Conservation (phyloP, 2,888 invertebrate genomes). For the Hirtodrosophila cameraria region DNA sequence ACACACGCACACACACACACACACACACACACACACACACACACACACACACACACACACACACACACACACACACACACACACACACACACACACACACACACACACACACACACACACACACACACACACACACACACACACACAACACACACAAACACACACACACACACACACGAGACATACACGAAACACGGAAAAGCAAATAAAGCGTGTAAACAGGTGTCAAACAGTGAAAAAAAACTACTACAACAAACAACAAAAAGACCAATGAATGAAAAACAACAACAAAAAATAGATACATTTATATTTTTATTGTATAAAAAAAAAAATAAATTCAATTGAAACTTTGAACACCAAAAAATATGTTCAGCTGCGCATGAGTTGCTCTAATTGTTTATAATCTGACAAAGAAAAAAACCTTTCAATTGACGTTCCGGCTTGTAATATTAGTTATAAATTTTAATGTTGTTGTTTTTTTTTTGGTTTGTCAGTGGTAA, state of each 20-base stretch:
- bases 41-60: slow-evolving; percentile 8
- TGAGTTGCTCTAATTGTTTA: slow-evolving; percentile 69
- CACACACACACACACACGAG: slow-evolving; percentile 10
- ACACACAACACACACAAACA: slow-evolving; percentile 27
- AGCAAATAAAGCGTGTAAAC: slow-evolving; percentile 53
- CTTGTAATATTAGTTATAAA: slow-evolving; percentile 27
- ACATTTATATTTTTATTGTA: too few species aligned
- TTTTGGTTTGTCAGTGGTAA: not conserved
- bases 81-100: slow-evolving; percentile 12
- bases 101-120: slow-evolving; percentile 16
- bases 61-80: slow-evolving; percentile 24
- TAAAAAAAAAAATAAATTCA: slow-evolving; percentile 34
- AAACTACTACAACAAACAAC: slow-evolving; percentile 37
- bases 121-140: slow-evolving; percentile 14
- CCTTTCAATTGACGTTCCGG: slow-evolving; percentile 25
- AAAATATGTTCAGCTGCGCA: slow-evolving; percentile 44
- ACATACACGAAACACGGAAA: not conserved
- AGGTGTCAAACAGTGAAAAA: slow-evolving; percentile 53
- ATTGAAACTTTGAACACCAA: slow-evolving; percentile 40
- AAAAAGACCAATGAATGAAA: slow-evolving; percentile 3
- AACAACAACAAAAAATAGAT: slow-evolving; percentile 37
- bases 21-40: slow-evolving; percentile 22
- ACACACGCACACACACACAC: slow-evolving; percentile 5
- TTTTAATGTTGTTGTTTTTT: slow-evolving; percentile 18
- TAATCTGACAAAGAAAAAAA: slow-evolving; percentile 44